Evolutionary conservation across 2,888 invertebrate species (phyloP).

Genomic region (Hybos culiciformis): DNA sequence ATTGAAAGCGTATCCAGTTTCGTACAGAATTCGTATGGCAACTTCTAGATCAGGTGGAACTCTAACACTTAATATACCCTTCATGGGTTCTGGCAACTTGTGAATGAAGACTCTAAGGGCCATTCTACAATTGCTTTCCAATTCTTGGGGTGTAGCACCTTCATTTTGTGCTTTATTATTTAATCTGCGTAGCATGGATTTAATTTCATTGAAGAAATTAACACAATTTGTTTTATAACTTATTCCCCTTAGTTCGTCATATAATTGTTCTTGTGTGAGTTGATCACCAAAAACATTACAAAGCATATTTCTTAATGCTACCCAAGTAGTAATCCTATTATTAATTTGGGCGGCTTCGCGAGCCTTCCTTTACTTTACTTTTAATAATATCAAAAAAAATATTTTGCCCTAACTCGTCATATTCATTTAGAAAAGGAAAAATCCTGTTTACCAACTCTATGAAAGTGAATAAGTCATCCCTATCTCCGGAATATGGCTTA

Average conservation of each 20-base stretch:
- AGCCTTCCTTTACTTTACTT: conserved; percentile 1
- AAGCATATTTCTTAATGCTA: neutral
- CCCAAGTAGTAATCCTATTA: neutral
- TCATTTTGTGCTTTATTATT: conserved; percentile 12
- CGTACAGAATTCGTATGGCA: neutral
- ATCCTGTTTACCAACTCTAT: conserved; percentile 2
- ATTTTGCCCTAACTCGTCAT: neutral
- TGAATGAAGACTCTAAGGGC: neutral
- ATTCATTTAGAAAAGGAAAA: neutral
- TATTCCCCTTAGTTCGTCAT: conserved; percentile 7
- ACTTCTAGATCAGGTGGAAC: neutral
- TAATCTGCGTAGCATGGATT: conserved; percentile 8
- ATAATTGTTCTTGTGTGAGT: neutral
- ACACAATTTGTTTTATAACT: conserved; percentile 7
- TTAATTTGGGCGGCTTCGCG: neutral
- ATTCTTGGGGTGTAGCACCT: neutral
- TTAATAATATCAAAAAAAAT: conserved; percentile 4
- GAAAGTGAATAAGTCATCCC: neutral
- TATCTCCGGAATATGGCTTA: neutral
- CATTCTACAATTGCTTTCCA: neutral
- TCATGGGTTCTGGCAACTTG: neutral
- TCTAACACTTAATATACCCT: neutral
- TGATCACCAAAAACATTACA: neutral
- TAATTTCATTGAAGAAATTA: conserved; percentile 10
- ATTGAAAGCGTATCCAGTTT: neutral